Conservation (phyloP, 1,140 invertebrate genomes). For the Dreissena rostriformis region DNA sequence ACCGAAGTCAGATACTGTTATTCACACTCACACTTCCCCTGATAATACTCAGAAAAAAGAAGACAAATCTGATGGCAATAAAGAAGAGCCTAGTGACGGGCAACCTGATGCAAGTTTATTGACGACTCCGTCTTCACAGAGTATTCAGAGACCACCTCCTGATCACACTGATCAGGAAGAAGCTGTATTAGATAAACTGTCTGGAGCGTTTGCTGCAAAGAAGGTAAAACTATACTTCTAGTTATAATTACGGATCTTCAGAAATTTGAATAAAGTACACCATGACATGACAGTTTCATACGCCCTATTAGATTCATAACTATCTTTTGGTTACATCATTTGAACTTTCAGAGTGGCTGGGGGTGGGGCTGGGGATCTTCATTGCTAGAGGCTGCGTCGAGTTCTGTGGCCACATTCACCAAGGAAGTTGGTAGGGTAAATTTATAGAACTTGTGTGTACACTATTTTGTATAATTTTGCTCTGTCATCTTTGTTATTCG, state of each 20-base stretch:
- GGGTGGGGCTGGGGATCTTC: constrained; percentile 86
- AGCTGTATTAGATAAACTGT: constrained; percentile 39
- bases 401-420: constrained; percentile 88
- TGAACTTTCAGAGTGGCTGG: constrained; percentile 83
- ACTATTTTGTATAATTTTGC: no score
- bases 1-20: neutral
- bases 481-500: no score
- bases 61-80: neutral
- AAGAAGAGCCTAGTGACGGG: neutral
- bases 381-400: constrained; percentile 87
- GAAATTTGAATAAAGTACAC: no score
- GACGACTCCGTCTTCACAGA: constrained; percentile 52
- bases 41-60: neutral
- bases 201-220: constrained; percentile 23
- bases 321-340: neutral
- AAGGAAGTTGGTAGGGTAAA: constrained; percentile 85
- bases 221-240: constrained; percentile 3
- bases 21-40: neutral
- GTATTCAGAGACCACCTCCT: constrained; percentile 38
- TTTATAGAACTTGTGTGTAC: no score
- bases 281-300: no score
- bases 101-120: constrained; percentile 15
- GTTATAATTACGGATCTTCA: neutral
- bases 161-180: constrained; percentile 47
- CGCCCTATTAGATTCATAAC: neutral